Evolutionary conservation across 2,888 invertebrate species (phyloP), one percentile per base, ranked within the genome.

Genomic region (Torymus auratus): DNA sequence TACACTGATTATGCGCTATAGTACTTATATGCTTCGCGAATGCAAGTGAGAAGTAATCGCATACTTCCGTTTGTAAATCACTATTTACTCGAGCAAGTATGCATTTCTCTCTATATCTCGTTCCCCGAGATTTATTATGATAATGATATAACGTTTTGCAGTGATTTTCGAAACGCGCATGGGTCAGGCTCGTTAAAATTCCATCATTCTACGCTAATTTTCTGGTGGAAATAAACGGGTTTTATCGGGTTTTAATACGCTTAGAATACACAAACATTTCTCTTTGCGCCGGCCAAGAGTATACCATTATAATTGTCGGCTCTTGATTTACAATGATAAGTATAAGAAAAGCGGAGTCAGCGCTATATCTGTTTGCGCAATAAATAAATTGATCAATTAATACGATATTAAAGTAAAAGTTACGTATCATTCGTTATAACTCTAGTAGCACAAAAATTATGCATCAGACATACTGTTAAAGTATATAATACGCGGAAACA

Each of bases 41-140:
- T 41, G 41, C 41, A 41, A 41, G 41, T 41, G 41, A 41, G 41
- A 41, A 41, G 41, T 41, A 69, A 69, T 56, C 56, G 14, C 28
- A n/a, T 14, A 15, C 60, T 70, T 71, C 71, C 71, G 71, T 20
- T 60, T 60, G 17, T 71, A 71, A 71, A 71, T 71, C 20, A 60
- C 14, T 41, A 41, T 41, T 41, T 41, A 41, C 41, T 41, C 41
- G 41, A 41, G 41, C 7, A 41, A 28, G 28, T 28, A n/a, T n/a
- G 7, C 28, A 28, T 28, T 28, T 28, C 28, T 28, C 28, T 28
- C 28, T 7, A 41, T 41, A 41, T 41, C 5, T 41, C 41, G 10
- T 70, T 70, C 70, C 60, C 50, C 20, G 4, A 41, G 55, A 73
- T 64, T 73, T 73, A 73, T 73, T 64, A 55, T 64, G 41, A 41